Evolutionary conservation across 2,888 invertebrate genomes (phyloP).

Genomic region (Deroplatys truncata): DNA sequence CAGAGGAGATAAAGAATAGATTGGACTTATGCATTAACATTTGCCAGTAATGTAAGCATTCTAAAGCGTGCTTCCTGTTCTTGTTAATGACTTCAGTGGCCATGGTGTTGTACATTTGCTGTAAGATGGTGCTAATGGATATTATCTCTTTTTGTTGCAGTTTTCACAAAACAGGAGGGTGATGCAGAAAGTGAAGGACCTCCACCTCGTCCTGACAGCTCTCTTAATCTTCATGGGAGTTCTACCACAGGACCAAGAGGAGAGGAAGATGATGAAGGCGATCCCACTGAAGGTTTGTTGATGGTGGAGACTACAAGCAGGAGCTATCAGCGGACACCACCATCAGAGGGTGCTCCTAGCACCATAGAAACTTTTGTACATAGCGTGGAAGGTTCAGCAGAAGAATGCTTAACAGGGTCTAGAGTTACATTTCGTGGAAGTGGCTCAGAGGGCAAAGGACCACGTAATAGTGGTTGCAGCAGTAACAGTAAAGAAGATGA

Average conservation of each 20-base stretch:
- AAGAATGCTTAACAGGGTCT: slow-evolving; percentile 10
- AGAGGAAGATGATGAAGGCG: slow-evolving; percentile 21
- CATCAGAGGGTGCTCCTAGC: slow-evolving; percentile 32
- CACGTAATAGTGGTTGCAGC: neutral
- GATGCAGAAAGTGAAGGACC: slow-evolving; percentile 62
- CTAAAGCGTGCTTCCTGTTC: too few relatives aligned
- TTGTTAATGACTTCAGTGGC: too few relatives aligned
- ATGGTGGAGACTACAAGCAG: slow-evolving; percentile 17
- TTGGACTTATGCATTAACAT: too few relatives aligned
- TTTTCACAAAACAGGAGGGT: slow-evolving; percentile 59
- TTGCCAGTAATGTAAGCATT: too few relatives aligned
- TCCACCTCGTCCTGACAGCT: slow-evolving; percentile 35
- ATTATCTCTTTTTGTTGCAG: slow-evolving; percentile 38
- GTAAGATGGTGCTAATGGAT: too few relatives aligned
- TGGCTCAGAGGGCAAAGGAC: neutral
- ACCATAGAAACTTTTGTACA: slow-evolving; percentile 41
- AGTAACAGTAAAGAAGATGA: slow-evolving; percentile 33
- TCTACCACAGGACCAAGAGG: slow-evolving; percentile 42
- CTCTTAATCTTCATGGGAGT: slow-evolving; percentile 38
- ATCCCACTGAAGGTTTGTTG: slow-evolving; percentile 32
- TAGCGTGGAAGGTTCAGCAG: slow-evolving; percentile 32
- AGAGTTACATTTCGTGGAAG: neutral
- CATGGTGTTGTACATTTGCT: too few relatives aligned
- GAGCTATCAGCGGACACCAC: slow-evolving; percentile 8
- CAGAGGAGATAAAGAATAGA: too few relatives aligned